Evolutionary conservation across 2,888 invertebrate genomes (phyloP).

Genomic region (Cheilosia vulpina): DNA sequence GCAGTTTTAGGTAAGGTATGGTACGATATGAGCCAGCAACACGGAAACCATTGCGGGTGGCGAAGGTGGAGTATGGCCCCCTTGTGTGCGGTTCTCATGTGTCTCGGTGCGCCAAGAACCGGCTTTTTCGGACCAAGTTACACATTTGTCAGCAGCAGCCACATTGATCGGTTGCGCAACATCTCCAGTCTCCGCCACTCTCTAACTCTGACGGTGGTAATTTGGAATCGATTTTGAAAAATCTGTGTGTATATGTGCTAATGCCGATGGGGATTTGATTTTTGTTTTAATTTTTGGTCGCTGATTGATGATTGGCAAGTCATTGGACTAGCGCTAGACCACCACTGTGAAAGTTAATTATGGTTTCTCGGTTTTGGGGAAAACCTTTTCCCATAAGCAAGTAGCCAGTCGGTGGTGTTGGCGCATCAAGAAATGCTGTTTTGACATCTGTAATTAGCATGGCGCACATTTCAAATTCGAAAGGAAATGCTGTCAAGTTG

Average conservation of each 20-base stretch:
- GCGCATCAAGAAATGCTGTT: conserved; percentile 23
- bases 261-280: conserved; percentile 40
- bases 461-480: conserved; percentile 4
- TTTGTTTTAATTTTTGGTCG: conserved; percentile 45
- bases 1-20: background rate
- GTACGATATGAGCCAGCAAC: background rate
- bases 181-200: conserved; percentile 53
- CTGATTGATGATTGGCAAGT: conserved; percentile 61
- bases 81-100: conserved; percentile 55
- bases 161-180: conserved; percentile 41
- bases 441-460: conserved; percentile 24
- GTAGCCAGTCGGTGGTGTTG: background rate
- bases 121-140: conserved; percentile 54
- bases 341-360: conserved; percentile 52
- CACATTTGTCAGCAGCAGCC: conserved; percentile 1
- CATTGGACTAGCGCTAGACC: conserved; percentile 22
- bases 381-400: background rate
- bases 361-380: background rate
- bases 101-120: conserved; percentile 46
- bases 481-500: conserved; percentile 8
- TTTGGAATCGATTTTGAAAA: conserved; percentile 41
- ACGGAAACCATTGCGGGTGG: conserved; percentile 65
- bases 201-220: conserved; percentile 35
- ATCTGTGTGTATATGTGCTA: conserved; percentile 5
- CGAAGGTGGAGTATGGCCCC: conserved; percentile 69